Percentiles rank a stretch among this genome's conserved stretches.
phyloP scores from a whole-genome alignment of 2,888 invertebrate species.

The Campoplex nolae region DNA sequence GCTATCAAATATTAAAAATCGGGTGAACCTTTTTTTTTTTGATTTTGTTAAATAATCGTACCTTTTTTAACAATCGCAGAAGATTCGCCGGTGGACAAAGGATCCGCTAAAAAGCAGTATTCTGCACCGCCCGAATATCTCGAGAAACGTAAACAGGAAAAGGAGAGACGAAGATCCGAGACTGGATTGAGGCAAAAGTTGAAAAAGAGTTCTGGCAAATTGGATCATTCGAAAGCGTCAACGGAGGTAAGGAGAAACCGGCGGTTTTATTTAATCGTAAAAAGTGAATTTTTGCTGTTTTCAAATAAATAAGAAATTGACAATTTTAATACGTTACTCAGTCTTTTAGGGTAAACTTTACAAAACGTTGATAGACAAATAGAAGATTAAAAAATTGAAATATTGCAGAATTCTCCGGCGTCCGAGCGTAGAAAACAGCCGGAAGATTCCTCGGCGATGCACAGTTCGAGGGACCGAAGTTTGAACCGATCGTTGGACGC shows the following conservation, averaged over 20 bases:
- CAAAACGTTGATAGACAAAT: background rate
- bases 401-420: conserved; percentile 79
- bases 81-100: conserved; percentile 88
- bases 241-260: conserved; percentile 75
- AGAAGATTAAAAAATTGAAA: background rate
- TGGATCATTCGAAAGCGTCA: conserved; percentile 74
- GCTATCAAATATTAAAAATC: background rate
- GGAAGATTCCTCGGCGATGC: conserved; percentile 73
- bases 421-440: conserved; percentile 77
- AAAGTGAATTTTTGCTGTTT: too few relatives aligned
- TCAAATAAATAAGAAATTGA: background rate
- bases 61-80: conserved; percentile 84
- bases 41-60: background rate
- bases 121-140: conserved; percentile 94
- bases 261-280: background rate
- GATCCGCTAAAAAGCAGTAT: conserved; percentile 90
- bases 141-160: conserved; percentile 92
- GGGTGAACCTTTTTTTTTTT: background rate
- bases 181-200: conserved; percentile 87
- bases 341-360: too few relatives aligned
- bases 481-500: conserved; percentile 79
- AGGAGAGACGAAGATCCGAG: conserved; percentile 89
- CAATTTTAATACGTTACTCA: background rate
- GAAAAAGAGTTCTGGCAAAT: conserved; percentile 86
- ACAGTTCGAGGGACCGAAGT: conserved; percentile 77